Evolutionary conservation across 2,888 invertebrate species (phyloP), one percentile per base, ranked within the genome.

Genomic region (Dorcus parallelipipedus): DNA sequence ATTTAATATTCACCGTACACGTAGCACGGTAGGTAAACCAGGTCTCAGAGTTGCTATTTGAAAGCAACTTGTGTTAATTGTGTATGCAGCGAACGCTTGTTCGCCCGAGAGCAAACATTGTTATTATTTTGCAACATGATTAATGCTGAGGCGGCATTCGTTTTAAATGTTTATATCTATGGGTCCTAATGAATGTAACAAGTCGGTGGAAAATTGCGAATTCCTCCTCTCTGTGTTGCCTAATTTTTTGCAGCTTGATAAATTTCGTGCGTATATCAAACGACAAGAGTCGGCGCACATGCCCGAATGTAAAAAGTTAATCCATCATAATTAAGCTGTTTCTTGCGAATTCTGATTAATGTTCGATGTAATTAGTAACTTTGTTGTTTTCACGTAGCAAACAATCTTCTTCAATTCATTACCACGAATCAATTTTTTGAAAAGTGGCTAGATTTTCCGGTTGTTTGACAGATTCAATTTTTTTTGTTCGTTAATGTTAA

Each of bases 161-260:
- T 56, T 60, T 60, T 63, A 63, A 63, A 60, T 63, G 63, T 63
- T 63, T 60, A 60, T 63, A 53, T 53, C 54, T 56, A 23, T 38
- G 41, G 45, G 38, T n/a, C 45, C 9, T 45, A 45, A 20, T 20
- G 17, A 23, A 45, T 23, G 45, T 10, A 14, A 17, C 45, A 17
- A 45, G 9, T 45, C 45, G 7, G 10, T n/a, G 14, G 45, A 20
- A 45, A 45, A 5, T 45, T 45, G 20, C 8, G 45, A 10, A 45
- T 45, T 23, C 9, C 45, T 6, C 17, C 45, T 43, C n/a, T 43
- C 8, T 43, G 10, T 17, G 17, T 43, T 43, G n/a, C 43, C 45
- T 20, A 4, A 23, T 45, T 45, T 45, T 45, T 45, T 17, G 20
- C 45, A 10, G 23, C 45, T 7, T 45, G 45, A 45, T 20, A 45